These are phyloP conservation scores for Olivierus martensii DNA, from an alignment of 1,140 invertebrate species.

Conservation along the genomic window DNA sequence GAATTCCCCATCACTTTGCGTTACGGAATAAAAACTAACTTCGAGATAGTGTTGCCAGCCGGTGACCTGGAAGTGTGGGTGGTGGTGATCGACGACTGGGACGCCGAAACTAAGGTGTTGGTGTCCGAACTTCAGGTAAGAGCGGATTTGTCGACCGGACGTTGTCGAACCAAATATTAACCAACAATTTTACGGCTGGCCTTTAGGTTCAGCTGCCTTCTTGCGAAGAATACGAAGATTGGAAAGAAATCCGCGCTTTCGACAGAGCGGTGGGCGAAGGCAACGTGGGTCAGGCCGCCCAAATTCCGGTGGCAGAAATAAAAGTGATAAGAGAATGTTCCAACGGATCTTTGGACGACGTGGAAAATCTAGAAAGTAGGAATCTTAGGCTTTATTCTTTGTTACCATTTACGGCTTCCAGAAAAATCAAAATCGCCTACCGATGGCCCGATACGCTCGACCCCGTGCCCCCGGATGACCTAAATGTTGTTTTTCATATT, in stretches of 20 bases:
- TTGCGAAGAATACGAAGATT: conserved; percentile 9
- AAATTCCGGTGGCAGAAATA: conserved; percentile 10
- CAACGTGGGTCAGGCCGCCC: conserved; percentile 5
- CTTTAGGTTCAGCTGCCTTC: conserved; percentile 4
- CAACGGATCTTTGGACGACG: background rate
- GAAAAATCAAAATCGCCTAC: no score
- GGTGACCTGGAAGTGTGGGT: conserved; percentile 8
- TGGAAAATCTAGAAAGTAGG: conserved; percentile 6
- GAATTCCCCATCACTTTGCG: background rate
- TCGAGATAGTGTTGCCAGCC: conserved; percentile 7
- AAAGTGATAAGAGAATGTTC: conserved; percentile 5
- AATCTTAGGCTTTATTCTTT: no score
- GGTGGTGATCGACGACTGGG: conserved; percentile 3
- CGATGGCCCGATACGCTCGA: no score
- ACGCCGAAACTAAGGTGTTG: background rate
- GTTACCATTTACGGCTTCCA: no score
- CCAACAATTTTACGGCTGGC: no score
- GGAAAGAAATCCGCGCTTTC: conserved; percentile 1
- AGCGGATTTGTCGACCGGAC: no score
- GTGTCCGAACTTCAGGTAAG: background rate
- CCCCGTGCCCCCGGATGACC: no score
- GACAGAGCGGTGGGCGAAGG: conserved; percentile 10
- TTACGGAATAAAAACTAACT: conserved; percentile 7
- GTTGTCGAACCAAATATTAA: no score
- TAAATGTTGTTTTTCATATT: no score